Evolutionary conservation across 2,888 invertebrate species (phyloP).

Genomic region (Odontothrips loti): DNA sequence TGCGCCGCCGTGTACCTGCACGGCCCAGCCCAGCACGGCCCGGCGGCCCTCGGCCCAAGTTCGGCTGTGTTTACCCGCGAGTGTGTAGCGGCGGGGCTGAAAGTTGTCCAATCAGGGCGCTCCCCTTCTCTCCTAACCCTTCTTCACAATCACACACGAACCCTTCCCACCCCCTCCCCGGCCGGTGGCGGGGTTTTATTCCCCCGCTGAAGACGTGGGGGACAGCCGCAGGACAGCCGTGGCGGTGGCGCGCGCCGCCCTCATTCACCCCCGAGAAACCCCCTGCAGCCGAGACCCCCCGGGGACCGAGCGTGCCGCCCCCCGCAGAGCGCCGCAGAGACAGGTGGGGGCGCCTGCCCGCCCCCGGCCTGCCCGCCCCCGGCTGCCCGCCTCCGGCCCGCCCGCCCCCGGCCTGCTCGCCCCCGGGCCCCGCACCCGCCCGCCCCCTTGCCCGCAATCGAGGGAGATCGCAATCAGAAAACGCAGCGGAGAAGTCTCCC

Average conservation of each 20-base stretch:
- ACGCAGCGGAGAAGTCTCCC: neutral
- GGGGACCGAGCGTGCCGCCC: neutral
- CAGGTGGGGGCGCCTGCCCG: neutral
- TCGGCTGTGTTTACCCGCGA: neutral
- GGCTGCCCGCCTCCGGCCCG: neutral
- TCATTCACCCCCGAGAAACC: too few species aligned
- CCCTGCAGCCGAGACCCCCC: neutral
- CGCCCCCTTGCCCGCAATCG: neutral
- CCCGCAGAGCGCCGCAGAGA: neutral
- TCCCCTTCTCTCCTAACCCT: neutral
- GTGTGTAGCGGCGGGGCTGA: neutral
- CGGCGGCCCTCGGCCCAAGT: neutral
- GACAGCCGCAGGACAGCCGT: too few species aligned
- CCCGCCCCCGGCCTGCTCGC: neutral
- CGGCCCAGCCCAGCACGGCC: too few species aligned
- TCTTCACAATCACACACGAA: conserved; percentile 4
- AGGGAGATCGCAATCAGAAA: neutral
- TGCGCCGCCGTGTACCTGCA: too few species aligned
- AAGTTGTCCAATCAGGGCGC: conserved; percentile 6
- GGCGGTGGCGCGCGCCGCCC: too few species aligned
- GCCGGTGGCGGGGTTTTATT: neutral
- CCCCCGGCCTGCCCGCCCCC: neutral
- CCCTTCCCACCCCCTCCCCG: neutral
- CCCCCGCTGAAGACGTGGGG: neutral
- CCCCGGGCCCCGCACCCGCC: neutral